phyloP scores from a whole-genome alignment of 2,888 invertebrate species.

The Galeruca laticollis region DNA sequence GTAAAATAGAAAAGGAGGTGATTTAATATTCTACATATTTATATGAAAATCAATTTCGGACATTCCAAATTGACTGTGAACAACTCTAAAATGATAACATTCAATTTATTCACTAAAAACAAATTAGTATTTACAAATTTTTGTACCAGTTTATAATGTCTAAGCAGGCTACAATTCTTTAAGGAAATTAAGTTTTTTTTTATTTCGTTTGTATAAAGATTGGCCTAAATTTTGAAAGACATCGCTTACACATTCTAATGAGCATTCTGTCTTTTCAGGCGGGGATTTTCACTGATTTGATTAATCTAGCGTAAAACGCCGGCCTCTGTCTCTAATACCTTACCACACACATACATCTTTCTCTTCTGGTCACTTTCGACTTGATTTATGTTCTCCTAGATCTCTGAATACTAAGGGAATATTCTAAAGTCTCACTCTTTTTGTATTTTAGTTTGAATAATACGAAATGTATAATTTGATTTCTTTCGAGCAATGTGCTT shows the following conservation, averaged over 20 bases:
- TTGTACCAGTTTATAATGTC: no score
- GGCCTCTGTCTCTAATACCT: conserved; percentile 38
- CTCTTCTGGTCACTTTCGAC: conserved; percentile 40
- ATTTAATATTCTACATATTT: no score
- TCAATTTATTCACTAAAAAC: no score
- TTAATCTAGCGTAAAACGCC: conserved; percentile 52
- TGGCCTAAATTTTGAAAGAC: conserved; percentile 10
- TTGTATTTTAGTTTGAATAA: neutral
- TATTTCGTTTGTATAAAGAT: neutral
- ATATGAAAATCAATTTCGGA: no score
- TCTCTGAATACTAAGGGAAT: conserved; percentile 31
- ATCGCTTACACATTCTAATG: conserved; percentile 45
- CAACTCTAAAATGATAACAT: no score
- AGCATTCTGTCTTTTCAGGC: conserved; percentile 39
- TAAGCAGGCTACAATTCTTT: no score
- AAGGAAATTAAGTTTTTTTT: neutral
- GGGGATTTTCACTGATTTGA: conserved; percentile 52
- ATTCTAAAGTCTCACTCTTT: conserved; percentile 11
- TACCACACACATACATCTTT: conserved; percentile 52
- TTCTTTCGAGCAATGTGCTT: no score
- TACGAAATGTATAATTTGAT: no score
- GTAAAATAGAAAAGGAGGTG: no score
- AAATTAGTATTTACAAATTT: no score
- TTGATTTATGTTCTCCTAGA: conserved; percentile 40
- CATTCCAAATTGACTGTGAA: no score